Percentiles rank a stretch among this genome's conserved stretches.
phyloP scores from a whole-genome alignment of 2,797 vertebrate species.

The Tapirus indicus region DNA sequence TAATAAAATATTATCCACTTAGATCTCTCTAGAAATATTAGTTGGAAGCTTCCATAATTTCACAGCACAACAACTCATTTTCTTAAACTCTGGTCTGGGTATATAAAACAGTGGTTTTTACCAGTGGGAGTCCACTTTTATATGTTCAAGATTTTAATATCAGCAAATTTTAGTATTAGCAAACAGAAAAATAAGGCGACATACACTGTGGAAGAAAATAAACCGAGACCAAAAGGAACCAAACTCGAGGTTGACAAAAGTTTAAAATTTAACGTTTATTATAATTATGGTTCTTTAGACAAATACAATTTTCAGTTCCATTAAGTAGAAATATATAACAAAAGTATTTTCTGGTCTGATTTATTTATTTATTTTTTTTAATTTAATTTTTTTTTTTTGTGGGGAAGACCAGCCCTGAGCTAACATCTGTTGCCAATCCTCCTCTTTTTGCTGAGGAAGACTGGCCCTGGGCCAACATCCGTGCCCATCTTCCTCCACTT shows the following conservation, averaged over 20 bases:
- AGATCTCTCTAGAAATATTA: constrained; percentile 24
- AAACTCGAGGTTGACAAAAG: not conserved
- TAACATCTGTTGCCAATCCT: too few relatives aligned
- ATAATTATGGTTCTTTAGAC: not conserved
- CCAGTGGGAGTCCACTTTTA: not conserved
- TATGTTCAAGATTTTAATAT: constrained; percentile 10
- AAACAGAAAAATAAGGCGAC: not conserved
- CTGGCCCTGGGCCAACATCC: too few relatives aligned
- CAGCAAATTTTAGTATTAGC: not conserved
- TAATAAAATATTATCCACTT: constrained; percentile 20
- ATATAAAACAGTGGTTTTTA: constrained; percentile 13
- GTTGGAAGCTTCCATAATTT: constrained; percentile 29
- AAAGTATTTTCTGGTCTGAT: constrained; percentile 7
- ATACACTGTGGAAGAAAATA: not conserved
- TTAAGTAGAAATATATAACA: not conserved
- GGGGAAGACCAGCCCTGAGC: too few relatives aligned
- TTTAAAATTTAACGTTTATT: constrained; percentile 40
- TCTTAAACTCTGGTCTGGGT: not conserved
- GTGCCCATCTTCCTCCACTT: too few relatives aligned
- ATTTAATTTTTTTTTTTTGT: too few relatives aligned
- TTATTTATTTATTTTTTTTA: constrained; percentile 24
- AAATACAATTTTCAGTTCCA: constrained; percentile 48
- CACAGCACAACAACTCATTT: not conserved
- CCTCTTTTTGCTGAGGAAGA: too few relatives aligned
- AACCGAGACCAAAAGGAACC: constrained; percentile 32